These are phyloP conservation scores for Dasypogon diadema DNA, from an alignment of 2,888 invertebrate genomes.

Conservation along the genomic window DNA sequence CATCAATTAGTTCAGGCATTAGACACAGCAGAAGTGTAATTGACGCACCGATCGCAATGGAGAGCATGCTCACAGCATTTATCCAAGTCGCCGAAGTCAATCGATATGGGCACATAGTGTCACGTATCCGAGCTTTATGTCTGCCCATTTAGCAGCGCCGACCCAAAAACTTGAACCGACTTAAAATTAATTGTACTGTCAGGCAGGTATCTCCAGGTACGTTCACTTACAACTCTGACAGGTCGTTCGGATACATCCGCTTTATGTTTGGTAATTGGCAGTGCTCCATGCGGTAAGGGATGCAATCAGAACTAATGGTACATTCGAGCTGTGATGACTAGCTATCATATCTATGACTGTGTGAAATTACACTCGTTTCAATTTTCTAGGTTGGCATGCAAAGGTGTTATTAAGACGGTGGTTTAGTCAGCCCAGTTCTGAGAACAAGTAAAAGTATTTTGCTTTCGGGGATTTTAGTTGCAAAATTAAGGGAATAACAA, in stretches of 20 bases:
- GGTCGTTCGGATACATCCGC: conserved; percentile 29
- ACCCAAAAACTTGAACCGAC: conserved; percentile 24
- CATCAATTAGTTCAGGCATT: conserved; percentile 61
- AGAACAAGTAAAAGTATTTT: too few relatives aligned
- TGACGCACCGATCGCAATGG: conserved; percentile 47
- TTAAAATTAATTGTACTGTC: conserved; percentile 43
- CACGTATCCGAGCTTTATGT: conserved; percentile 28
- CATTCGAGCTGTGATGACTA: conserved; percentile 15
- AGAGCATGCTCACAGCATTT: background rate
- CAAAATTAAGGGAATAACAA: too few relatives aligned
- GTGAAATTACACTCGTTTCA: too few relatives aligned
- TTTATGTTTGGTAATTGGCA: background rate
- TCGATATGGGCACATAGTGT: conserved; percentile 42
- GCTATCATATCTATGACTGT: background rate
- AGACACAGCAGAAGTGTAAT: conserved; percentile 48
- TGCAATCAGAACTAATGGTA: conserved; percentile 29
- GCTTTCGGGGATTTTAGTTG: too few relatives aligned
- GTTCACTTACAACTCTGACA: conserved; percentile 39
- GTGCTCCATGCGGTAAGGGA: background rate
- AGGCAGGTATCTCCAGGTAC: conserved; percentile 21
- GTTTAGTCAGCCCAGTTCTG: too few relatives aligned
- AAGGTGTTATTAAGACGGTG: too few relatives aligned
- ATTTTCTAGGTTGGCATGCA: too few relatives aligned
- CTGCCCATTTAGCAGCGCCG: conserved; percentile 23
- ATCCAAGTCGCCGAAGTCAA: background rate